A percentile compares a stretch with the other conserved stretches of the same genome.
These are phyloP conservation scores for Lasioglossum albipes DNA, from an alignment of 1,140 invertebrate species.

Conservation along the genomic window DNA sequence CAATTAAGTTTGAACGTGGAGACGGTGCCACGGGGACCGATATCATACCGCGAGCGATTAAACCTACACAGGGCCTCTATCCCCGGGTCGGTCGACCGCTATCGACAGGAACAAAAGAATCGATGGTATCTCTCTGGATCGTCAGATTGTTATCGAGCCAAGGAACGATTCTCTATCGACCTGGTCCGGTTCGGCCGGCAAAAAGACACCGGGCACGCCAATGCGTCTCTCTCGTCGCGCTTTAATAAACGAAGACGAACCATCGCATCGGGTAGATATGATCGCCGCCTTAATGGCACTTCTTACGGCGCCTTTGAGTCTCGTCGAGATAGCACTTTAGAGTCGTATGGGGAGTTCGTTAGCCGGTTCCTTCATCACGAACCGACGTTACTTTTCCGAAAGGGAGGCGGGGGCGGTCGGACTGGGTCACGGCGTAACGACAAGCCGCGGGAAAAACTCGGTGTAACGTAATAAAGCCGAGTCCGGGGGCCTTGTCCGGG, in stretches of 20 bases:
- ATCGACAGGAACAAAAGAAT: slow-evolving; percentile 43
- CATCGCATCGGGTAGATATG: slow-evolving; percentile 47
- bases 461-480: slow-evolving; percentile 76
- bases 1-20: not conserved
- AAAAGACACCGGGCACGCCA: not conserved
- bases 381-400: slow-evolving; percentile 8
- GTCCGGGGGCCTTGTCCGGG: slow-evolving; percentile 56
- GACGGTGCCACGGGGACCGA: not conserved
- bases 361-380: slow-evolving; percentile 33
- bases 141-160: slow-evolving; percentile 30
- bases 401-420: slow-evolving; percentile 32
- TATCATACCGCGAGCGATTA: not conserved
- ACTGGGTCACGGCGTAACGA: slow-evolving; percentile 4
- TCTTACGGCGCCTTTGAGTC: slow-evolving; percentile 56
- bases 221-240: slow-evolving; percentile 35
- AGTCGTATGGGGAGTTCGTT: slow-evolving; percentile 64
- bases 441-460: slow-evolving; percentile 70
- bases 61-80: not conserved
- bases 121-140: slow-evolving; percentile 32
- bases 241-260: slow-evolving; percentile 62
- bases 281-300: slow-evolving; percentile 57
- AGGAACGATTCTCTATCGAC: slow-evolving; percentile 17
- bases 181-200: not conserved
- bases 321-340: slow-evolving; percentile 49
- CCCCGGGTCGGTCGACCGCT: not conserved